Base-by-base conservation (phyloP, 1,140 invertebrate species). In the Drosophila eugracilis region DNA sequence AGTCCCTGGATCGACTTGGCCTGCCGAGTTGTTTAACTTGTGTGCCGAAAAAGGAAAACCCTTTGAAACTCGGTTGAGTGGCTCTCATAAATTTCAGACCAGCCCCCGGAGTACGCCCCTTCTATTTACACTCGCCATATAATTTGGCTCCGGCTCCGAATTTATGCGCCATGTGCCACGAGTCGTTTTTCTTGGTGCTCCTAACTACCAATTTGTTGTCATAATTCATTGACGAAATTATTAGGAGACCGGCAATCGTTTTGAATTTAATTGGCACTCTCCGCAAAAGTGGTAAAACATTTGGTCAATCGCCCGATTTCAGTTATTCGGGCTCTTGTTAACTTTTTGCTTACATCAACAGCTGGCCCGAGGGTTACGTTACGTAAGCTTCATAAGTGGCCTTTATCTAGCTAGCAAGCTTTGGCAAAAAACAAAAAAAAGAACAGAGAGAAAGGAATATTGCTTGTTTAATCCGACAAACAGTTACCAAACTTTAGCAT, bases 151-250 rank as follows among this genome's bases (percentile, higher is more conserved):
- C n/a, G 37, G 28, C 72, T n/a, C 14, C 37, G 62, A 85, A 85
- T 85, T 80, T 85, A 80, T 85, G 72, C 59, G 75, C 58, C 70
- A 50, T 53, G 49, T 72, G 65, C 39, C 63, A 41, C 50, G 62
- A 67, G 63, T 19, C 58, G 71, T 66, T 57, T 53, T 39, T 63
- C 47, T 63, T 47, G 36, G 55, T 17, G 22, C 67, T 41, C 24
- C 65, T 42, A 83, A 66, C 81, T 54, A 60, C 50, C 67, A 85
- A 84, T 80, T 85, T 86, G 45, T 53, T 80, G 62, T 74, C 77
- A 86, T 86, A 86, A 85, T 59, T 85, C 81, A 85, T 85, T 81
- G 81, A 81, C 66, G 57, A 74, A 62, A 80, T 80, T 86, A 69
- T 80, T 80, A 42, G 50, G 53, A 66, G 55, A 42, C 74, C 37